phyloP scores from a whole-genome alignment of 1,140 invertebrate genomes.

The Dolichoris vasculosae region DNA sequence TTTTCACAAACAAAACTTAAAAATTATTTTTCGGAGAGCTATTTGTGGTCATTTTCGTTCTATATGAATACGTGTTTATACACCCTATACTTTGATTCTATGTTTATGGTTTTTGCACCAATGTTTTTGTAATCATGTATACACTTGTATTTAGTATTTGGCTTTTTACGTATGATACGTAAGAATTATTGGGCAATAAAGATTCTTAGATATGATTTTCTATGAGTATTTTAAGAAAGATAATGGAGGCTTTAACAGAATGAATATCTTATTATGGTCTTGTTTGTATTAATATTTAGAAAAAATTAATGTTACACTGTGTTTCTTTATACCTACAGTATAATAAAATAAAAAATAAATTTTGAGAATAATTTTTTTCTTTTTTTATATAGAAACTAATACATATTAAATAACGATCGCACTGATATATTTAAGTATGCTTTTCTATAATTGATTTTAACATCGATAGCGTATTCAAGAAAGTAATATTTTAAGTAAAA shows the following conservation, averaged over 20 bases:
- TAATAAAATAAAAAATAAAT: too few relatives aligned
- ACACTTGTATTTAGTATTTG: background rate
- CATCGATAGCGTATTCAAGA: too few relatives aligned
- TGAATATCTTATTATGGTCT: background rate
- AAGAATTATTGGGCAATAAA: constrained; percentile 44
- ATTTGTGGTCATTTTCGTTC: background rate
- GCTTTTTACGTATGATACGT: background rate
- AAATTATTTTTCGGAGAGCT: constrained; percentile 13
- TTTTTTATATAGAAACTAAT: too few relatives aligned
- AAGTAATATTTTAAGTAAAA: too few relatives aligned
- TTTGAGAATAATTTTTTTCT: too few relatives aligned
- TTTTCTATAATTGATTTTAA: too few relatives aligned
- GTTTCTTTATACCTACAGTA: constrained; percentile 23
- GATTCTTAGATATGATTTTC: constrained; percentile 40
- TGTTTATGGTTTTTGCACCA: background rate
- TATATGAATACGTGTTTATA: background rate
- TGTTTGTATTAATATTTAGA: background rate
- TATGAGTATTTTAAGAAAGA: background rate
- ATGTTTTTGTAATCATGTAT: constrained; percentile 32
- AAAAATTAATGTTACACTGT: background rate
- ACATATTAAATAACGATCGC: too few relatives aligned
- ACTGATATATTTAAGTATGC: too few relatives aligned
- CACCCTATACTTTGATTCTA: background rate
- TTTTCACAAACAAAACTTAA: background rate
- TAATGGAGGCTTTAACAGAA: background rate